Conservation (phyloP, 2,113 vertebrate species). For the Ameiurus melas region DNA sequence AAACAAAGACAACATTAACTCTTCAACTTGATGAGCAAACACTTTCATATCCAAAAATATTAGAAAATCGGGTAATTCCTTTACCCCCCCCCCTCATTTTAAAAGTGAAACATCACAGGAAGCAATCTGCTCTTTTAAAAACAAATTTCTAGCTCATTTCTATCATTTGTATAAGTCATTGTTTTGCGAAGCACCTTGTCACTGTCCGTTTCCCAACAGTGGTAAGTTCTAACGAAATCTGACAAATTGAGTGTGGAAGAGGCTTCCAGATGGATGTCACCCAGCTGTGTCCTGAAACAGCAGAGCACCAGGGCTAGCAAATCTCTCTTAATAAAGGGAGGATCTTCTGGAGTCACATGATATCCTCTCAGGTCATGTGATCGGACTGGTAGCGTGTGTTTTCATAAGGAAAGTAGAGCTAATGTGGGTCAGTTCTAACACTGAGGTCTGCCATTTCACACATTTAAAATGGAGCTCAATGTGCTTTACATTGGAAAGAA, state of each 20-base stretch:
- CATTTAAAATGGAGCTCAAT: not conserved
- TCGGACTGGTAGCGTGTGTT: slow-evolving; percentile 23
- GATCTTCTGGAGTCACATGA: slow-evolving; percentile 19
- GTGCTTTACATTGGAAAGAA: too few species aligned
- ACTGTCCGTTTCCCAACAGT: not conserved
- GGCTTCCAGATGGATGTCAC: slow-evolving; percentile 19
- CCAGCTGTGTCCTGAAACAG: slow-evolving; percentile 28
- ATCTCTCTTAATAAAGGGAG: slow-evolving; percentile 25
- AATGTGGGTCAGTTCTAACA: slow-evolving; percentile 58
- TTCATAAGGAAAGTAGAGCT: slow-evolving; percentile 56
- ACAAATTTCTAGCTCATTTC: not conserved
- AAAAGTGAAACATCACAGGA: not conserved
- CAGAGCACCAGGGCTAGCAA: slow-evolving; percentile 1
- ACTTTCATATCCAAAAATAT: slow-evolving; percentile 16
- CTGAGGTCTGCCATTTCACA: slow-evolving; percentile 64
- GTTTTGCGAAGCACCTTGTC: not conserved
- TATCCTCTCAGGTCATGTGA: slow-evolving; percentile 31
- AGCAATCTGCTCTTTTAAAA: not conserved
- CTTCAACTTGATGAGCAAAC: slow-evolving; percentile 9
- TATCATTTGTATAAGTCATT: not conserved
- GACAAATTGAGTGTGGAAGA: slow-evolving; percentile 22
- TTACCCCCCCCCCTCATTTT: too few species aligned
- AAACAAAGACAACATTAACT: not conserved
- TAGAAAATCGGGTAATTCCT: not conserved
- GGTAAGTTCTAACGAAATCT: slow-evolving; percentile 8